Conservation (phyloP, 1,140 invertebrate genomes). For the Cataglyphis hispanica region DNA sequence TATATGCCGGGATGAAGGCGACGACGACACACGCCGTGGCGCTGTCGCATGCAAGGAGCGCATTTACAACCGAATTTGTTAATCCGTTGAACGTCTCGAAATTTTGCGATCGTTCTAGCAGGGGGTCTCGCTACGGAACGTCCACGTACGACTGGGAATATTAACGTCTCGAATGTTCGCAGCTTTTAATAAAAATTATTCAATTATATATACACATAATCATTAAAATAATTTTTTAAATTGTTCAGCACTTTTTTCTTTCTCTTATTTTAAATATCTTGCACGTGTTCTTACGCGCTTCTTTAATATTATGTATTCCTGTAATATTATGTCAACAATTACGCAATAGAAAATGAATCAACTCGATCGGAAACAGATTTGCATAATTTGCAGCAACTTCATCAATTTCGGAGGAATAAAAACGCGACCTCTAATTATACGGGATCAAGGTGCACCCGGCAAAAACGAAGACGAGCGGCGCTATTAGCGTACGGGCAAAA, state of each 20-base stretch:
- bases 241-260: not conserved
- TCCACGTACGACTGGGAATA: not conserved
- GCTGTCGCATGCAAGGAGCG: conserved; percentile 22
- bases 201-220: not conserved
- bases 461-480: not conserved
- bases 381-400: conserved; percentile 20
- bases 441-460: conserved; percentile 3
- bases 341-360: not conserved
- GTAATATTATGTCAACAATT: conserved; percentile 13
- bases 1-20: conserved; percentile 37
- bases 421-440: conserved; percentile 40
- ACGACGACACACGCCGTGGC: conserved; percentile 28
- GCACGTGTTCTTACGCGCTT: not conserved
- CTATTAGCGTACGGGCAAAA: conserved; percentile 28
- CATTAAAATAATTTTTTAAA: not conserved
- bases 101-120: conserved; percentile 14
- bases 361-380: conserved; percentile 21
- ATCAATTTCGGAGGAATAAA: conserved; percentile 18
- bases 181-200: not conserved
- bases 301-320: no score
- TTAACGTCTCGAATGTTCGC: not conserved
- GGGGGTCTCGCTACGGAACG: conserved; percentile 17
- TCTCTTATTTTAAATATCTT: not conserved
- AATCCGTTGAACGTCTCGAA: conserved; percentile 30
- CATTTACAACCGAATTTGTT: conserved; percentile 44